Conservation (phyloP, 2,888 invertebrate genomes). For the Lasioglossum lativentre region DNA sequence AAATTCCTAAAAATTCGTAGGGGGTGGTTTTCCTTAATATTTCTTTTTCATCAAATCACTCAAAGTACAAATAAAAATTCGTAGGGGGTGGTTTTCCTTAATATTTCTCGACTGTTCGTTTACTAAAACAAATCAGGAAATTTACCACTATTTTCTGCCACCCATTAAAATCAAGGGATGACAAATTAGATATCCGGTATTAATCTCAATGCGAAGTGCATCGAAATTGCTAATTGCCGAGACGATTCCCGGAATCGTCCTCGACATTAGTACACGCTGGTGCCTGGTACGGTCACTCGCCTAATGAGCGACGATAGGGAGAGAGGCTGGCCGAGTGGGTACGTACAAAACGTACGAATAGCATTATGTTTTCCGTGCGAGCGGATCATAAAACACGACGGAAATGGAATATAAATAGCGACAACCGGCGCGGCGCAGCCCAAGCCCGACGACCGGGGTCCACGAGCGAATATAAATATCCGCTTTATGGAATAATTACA, state of each 20-base stretch:
- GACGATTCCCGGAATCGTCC: background rate
- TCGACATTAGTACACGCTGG: background rate
- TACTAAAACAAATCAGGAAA: no score
- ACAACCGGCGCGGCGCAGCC: background rate
- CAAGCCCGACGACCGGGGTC: background rate
- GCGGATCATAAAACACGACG: constrained; percentile 27
- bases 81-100: no score
- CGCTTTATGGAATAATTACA: constrained; percentile 48
- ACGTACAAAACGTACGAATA: constrained; percentile 3
- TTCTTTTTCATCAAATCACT: no score
- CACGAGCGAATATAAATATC: constrained; percentile 33
- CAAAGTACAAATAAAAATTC: background rate
- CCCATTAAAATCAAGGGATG: background rate
- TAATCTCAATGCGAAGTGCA: background rate
- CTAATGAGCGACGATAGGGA: background rate
- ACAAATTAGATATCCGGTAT: background rate
- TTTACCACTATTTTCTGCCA: background rate
- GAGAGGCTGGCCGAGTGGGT: background rate
- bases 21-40: no score
- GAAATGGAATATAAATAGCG: constrained; percentile 23
- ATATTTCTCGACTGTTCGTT: no score
- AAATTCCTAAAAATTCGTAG: background rate
- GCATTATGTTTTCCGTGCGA: constrained; percentile 6
- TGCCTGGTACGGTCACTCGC: background rate
- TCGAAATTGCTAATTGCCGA: background rate